Evolutionary conservation across 2,888 invertebrate genomes (phyloP).

Genomic region (Seira musarum): DNA sequence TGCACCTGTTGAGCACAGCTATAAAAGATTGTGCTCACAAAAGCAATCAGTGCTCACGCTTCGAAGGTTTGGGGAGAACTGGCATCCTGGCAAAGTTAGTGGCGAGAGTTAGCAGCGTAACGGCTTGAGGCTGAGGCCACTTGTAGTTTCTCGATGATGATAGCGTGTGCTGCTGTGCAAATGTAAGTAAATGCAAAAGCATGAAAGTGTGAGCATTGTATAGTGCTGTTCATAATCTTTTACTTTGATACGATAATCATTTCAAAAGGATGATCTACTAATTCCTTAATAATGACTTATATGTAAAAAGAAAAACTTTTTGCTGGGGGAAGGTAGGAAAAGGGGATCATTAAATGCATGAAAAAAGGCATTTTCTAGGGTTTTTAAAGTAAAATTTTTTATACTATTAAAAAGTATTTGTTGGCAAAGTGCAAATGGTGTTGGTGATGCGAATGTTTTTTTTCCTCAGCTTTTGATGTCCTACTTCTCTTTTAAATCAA

Average conservation of each 20-base stretch:
- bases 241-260: slow-evolving; percentile 33
- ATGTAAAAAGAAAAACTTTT: slow-evolving; percentile 3
- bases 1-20: no score
- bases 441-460: background rate
- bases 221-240: background rate
- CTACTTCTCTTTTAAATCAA: slow-evolving; percentile 7
- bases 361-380: slow-evolving; percentile 16
- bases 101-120: slow-evolving; percentile 3
- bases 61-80: slow-evolving; percentile 36
- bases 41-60: slow-evolving; percentile 27
- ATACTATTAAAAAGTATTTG: background rate
- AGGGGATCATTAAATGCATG: slow-evolving; percentile 19
- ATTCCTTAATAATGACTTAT: slow-evolving; percentile 5
- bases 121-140: background rate
- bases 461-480: background rate
- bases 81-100: slow-evolving; percentile 2
- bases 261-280: slow-evolving; percentile 39
- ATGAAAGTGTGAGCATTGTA: background rate
- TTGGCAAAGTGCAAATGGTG: background rate
- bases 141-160: slow-evolving; percentile 6
- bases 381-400: background rate
- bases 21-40: background rate
- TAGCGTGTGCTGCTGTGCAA: slow-evolving; percentile 1
- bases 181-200: background rate
- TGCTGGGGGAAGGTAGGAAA: background rate